Evolutionary conservation across 1,140 invertebrate genomes (phyloP), one percentile per base, ranked within the genome.

Genomic region (Drosophila micromelanica): DNA sequence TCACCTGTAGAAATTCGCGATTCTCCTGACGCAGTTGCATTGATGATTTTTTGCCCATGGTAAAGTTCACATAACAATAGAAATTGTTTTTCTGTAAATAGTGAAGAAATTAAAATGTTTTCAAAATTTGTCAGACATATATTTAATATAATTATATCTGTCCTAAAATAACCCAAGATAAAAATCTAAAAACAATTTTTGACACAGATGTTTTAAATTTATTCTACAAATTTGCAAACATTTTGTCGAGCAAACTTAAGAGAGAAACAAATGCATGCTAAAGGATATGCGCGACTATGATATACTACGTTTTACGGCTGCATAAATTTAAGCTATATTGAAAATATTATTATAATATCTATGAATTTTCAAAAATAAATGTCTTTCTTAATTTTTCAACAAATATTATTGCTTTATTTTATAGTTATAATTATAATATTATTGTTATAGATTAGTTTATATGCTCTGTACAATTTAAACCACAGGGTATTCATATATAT

Each of bases 61-160:
- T 91, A 12, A 91, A 91, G 35, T 63, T 70, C 7, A 91, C 84
- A 75, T 91, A 91, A 57, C 90, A 90, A 62, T 91, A 91, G 15
- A 91, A 84, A 38, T 61, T 69, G 60, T 91, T 90, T 90, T 90
- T 91, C 90, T 91, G 17, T 3, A 68, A 80, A 17, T 7, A 42
- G 42, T 45, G 4, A 30, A 11, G 40, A 23, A 17, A 38, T 42
- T 30, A 17, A 3, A 35, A 27, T 35, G 9, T 8, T 35, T 35
- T 32, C 13, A 15, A 20, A 45, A 45, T 0, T 40, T n/a, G 12
- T 40, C n/a, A 40, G 5, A 3, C 32, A 35, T 35, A 7, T 7
- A 35, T 35, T 35, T 35, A 35, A 35, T 35, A 35, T 7, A 35
- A 35, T 35, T 45, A 23, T 20, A 45, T 45, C 11, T 45, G 20